Percentiles rank a stretch among this genome's conserved stretches.
Conservation (phyloP, 2,113 vertebrate genomes). For the Ramphastos sulfuratus region DNA sequence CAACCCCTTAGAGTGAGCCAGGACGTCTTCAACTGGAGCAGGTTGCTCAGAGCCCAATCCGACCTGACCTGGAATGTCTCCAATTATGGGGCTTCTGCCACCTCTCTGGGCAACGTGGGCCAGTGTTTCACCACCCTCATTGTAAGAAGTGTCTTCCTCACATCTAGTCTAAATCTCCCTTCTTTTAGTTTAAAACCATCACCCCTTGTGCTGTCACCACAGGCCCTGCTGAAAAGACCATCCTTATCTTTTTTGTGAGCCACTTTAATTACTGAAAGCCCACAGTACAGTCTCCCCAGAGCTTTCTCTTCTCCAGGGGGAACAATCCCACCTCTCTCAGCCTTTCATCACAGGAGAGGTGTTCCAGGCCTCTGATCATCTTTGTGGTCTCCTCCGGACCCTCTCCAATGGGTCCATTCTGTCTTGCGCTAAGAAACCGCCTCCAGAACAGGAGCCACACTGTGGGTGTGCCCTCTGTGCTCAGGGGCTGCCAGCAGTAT, state of each 20-base stretch:
- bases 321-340: neutral
- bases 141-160: neutral
- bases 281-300: neutral
- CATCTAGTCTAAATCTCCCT: neutral
- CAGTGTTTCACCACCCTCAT: neutral
- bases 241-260: neutral
- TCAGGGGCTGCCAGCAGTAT: neutral
- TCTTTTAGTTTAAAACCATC: neutral
- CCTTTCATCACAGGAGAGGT: neutral
- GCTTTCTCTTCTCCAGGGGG: neutral
- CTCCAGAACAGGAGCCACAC: accelerated
- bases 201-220: neutral
- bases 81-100: neutral
- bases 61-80: neutral
- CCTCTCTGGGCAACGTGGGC: neutral
- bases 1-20: neutral
- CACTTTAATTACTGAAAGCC: neutral
- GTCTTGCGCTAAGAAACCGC: neutral
- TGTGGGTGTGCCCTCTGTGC: accelerated
- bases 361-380: neutral
- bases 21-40: neutral
- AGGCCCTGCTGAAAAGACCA: neutral
- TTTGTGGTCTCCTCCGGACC: neutral
- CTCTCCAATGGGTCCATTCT: neutral
- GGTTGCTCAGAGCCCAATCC: neutral